A percentile compares a stretch with the other conserved stretches of the same genome.
phyloP scores from a whole-genome alignment of 2,113 vertebrate species.

The Dascyllus trimaculatus region DNA sequence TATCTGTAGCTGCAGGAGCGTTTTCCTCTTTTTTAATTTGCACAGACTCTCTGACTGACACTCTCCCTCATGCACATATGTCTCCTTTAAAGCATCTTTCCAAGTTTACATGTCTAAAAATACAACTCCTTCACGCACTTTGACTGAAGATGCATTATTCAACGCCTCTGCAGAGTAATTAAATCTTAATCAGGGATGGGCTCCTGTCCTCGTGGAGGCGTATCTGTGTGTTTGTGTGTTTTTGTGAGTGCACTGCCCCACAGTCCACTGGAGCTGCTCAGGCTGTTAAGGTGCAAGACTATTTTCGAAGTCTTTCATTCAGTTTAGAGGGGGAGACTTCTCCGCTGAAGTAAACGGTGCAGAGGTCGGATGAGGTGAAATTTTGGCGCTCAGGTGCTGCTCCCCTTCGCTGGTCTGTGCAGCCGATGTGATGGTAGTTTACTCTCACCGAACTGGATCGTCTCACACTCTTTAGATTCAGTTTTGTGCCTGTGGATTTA shows the following conservation, averaged over 20 bases:
- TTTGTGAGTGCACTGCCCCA: not conserved
- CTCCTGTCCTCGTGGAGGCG: constrained; percentile 54
- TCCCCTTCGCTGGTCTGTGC: not conserved
- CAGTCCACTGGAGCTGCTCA: constrained; percentile 4
- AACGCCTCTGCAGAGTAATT: constrained; percentile 79
- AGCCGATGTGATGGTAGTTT: not conserved
- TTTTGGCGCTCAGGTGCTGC: not conserved
- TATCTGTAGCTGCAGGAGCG: not conserved
- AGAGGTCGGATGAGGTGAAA: not conserved
- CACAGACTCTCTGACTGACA: constrained; percentile 9
- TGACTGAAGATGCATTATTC: constrained; percentile 81
- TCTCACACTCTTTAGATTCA: not conserved
- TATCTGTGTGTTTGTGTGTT: constrained; percentile 16
- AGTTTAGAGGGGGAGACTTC: not conserved
- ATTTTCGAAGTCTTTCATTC: constrained; percentile 12
- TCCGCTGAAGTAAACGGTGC: not conserved
- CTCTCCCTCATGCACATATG: constrained; percentile 28
- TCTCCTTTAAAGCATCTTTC: constrained; percentile 50
- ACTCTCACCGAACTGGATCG: not conserved
- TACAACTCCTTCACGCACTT: constrained; percentile 68
- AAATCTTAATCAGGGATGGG: constrained; percentile 81
- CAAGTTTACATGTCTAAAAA: constrained; percentile 80
- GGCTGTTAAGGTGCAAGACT: not conserved
- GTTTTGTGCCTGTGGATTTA: not conserved
- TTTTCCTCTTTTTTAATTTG: not conserved